Percentiles rank a stretch among this genome's conserved stretches.
Evolutionary conservation across 2,113 vertebrate species (phyloP).

Genomic region (Capricornis sumatraensis): DNA sequence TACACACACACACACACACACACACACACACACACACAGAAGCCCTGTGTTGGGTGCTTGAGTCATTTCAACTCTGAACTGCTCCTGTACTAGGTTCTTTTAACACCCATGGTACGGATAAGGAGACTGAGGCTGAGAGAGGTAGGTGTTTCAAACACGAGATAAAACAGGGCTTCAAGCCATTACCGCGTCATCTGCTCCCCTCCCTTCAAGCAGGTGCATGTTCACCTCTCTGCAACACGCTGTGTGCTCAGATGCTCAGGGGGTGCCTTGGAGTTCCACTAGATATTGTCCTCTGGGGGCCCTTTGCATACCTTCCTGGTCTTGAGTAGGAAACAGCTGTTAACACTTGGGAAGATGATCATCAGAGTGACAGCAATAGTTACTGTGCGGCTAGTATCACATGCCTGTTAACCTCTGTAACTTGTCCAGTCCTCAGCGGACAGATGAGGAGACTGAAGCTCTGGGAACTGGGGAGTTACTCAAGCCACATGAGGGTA

Average conservation of each 20-base stretch:
- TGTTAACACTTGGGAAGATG: background rate
- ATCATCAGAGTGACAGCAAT: accelerated
- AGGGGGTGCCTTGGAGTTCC: background rate
- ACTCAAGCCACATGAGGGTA: background rate
- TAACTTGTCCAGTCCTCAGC: background rate
- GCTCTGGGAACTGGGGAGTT: background rate
- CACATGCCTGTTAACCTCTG: background rate
- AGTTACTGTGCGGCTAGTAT: background rate
- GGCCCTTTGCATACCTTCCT: background rate
- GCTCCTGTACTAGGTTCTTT: background rate
- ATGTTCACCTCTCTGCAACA: accelerated
- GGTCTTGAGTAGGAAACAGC: background rate
- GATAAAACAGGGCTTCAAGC: background rate
- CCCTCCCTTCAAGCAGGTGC: background rate
- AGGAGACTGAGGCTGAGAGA: background rate
- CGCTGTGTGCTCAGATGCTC: background rate
- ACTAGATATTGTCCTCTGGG: background rate
- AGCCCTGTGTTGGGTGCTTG: background rate
- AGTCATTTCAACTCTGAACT: background rate
- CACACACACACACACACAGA: background rate
- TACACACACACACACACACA: background rate
- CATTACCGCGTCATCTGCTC: background rate
- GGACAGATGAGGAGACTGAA: background rate
- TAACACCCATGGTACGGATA: accelerated
- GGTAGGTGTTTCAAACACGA: background rate